Evolutionary conservation across 2,888 invertebrate species (phyloP).

Genomic region (Stenotaenia linearis): DNA sequence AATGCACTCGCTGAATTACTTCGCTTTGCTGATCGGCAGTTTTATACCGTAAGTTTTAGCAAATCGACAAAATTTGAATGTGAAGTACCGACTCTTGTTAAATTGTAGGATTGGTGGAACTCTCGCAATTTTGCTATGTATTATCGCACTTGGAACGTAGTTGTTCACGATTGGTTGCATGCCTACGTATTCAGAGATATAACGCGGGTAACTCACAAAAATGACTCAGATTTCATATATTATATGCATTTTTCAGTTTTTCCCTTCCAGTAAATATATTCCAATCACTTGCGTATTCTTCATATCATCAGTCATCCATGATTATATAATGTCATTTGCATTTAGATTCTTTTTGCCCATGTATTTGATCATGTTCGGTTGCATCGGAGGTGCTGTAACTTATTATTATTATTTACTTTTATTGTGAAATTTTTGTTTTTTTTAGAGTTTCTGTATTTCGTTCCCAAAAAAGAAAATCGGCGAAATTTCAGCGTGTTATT

Average conservation of each 20-base stretch:
- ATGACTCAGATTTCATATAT: constrained; percentile 47
- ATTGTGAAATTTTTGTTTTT: constrained; percentile 26
- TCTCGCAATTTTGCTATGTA: constrained; percentile 71
- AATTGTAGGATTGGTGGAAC: constrained; percentile 86
- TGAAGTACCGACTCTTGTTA: background rate
- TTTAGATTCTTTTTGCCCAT: constrained; percentile 63
- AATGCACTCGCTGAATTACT: constrained; percentile 87
- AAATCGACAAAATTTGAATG: background rate
- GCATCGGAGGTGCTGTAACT: background rate
- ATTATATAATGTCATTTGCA: constrained; percentile 70
- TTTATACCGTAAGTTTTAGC: constrained; percentile 61
- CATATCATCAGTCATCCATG: constrained; percentile 65
- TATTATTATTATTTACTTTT: background rate
- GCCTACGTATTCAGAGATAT: constrained; percentile 77
- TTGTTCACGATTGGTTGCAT: constrained; percentile 91
- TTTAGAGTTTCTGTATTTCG: constrained; percentile 48
- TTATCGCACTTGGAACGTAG: constrained; percentile 91
- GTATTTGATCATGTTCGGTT: constrained; percentile 50
- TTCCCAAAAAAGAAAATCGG: constrained; percentile 49
- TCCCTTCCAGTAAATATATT: background rate
- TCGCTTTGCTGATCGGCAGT: constrained; percentile 76
- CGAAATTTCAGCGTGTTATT: constrained; percentile 70
- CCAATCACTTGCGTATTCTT: background rate
- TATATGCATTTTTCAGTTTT: constrained; percentile 40
- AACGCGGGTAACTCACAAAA: constrained; percentile 40